Base-by-base conservation (phyloP, 2,888 invertebrate genomes). In the Andrena chrysosceles region DNA sequence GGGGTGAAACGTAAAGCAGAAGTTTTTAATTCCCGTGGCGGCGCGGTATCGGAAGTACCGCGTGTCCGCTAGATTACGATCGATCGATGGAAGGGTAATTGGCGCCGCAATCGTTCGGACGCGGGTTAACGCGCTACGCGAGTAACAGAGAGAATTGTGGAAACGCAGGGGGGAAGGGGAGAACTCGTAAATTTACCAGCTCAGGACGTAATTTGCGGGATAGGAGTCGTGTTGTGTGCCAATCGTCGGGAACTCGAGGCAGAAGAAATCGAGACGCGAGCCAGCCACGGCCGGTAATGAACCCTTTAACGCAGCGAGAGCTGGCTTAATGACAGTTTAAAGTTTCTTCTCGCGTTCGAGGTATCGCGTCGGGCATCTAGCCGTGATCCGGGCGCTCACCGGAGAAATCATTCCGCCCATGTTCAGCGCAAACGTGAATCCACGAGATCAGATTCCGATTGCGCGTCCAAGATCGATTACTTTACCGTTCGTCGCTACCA, bases 311-410 rank as follows among this genome's bases (percentile, higher is more conserved):
- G 68, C 83, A 62, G 78, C 63, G 78, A 67, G 81, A 81, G 78
- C 74, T 62, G 81, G 74, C 71, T 88, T 89, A 89, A 89, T 87
- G 89, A 87, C 89, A 87, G 89, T 89, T 85, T 86, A 88, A 86
- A 86, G 86, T 90, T 89, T 87, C 85, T 71, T 83, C 87, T 86
- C 86, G 81, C 89, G 85, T 77, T 85, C 82, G 73, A 68, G 84
- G 76, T 87, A 89, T 89, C 87, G 82, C 72, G 10, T 10, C 69
- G 77, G 54, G 84, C 86, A 87, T 87, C 87, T 83, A 77, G 52
- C 83, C 85, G 81, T 76, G 85, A 85, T 83, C 73, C 69, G 85
- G 81, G 68, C 70, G 81, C 81, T 54, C 76, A 62, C 66, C 56
- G 54, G 54, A 35, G 73, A 59, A 48, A 69, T 48, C 35, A 77